Base-by-base conservation (phyloP, 2,888 invertebrate genomes). In the Spodoptera exigua region DNA sequence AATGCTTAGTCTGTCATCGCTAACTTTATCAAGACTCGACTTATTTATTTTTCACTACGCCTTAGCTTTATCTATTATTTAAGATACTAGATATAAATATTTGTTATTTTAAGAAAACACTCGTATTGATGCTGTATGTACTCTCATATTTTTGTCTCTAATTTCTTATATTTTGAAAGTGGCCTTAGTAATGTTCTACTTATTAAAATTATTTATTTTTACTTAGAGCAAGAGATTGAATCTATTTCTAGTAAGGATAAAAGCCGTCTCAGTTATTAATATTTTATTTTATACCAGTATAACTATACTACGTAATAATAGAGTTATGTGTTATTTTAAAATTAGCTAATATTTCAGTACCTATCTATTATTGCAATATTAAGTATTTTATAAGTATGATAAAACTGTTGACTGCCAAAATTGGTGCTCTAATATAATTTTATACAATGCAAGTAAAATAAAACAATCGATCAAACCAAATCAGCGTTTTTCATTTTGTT, bases 151-250 rank as follows among this genome's bases (percentile, higher is more conserved):
- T 27, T 27, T 5, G 17, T 48, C 2, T 36, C 13, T 16, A 27
- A 43, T 44, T 47, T 45, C 37, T n/a, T 46, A 32, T 39, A 44
- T 41, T 21, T 43, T n/a, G 32, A 46, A 41, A 59, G 49, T 59
- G 52, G 53, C 67, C 67, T 70, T 35, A 65, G 56, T 14, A 39
- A 36, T 41, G 13, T 39, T 36, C 27, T 18, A 18, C 2, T 18
- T 52, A 49, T 10, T 52, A 71, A 68, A 72, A 73, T 49, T 66
- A 67, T 67, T 68, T 72, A 69, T 61, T 68, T 1, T 51, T 58
- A 18, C 12, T 40, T 52, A 54, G 35, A 43, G 21, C 67, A 67
- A 60, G 53, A 41, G 41, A 53, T 70, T 2, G 39, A 35, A 36
- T 43, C 12, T 16, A 35, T 37, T 35, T 47, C 39, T 40, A 17